Conservation (phyloP, 1,140 invertebrate species). For the Polypedilum pembai region DNA sequence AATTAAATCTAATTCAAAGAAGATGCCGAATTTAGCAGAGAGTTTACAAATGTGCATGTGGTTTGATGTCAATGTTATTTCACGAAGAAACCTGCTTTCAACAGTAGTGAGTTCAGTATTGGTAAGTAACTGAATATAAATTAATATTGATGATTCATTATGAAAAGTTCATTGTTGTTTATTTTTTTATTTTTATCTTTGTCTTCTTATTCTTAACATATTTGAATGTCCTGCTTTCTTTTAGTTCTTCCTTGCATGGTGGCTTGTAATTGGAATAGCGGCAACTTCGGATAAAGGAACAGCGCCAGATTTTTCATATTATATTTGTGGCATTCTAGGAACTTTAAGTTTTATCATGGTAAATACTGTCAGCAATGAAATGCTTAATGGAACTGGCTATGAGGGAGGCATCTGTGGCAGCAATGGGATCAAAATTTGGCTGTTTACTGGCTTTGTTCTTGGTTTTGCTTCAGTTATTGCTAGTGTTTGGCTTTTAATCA, state of each 20-base stretch:
- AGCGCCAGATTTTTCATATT: conserved; percentile 65
- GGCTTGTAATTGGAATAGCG: conserved; percentile 93
- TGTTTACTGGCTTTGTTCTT: conserved; percentile 93
- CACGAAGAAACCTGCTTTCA: neutral
- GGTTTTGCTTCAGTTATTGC: conserved; percentile 94
- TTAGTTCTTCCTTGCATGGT: conserved; percentile 95
- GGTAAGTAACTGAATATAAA: neutral
- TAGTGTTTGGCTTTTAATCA: conserved; percentile 92
- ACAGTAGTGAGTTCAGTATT: neutral
- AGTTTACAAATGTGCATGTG: neutral
- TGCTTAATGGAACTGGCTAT: conserved; percentile 44
- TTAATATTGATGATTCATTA: neutral
- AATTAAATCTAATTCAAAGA: neutral
- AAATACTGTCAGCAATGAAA: conserved; percentile 87
- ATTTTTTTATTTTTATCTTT: neutral
- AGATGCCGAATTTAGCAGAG: conserved; percentile 4
- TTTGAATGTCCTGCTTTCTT: neutral
- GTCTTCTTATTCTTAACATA: neutral
- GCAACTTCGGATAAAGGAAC: conserved; percentile 54
- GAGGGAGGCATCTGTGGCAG: conserved; percentile 81
- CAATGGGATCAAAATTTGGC: conserved; percentile 84
- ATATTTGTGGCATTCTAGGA: conserved; percentile 89
- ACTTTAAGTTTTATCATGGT: conserved; percentile 95
- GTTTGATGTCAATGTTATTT: conserved; percentile 20
- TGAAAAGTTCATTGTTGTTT: neutral